Conservation (phyloP, 2,113 vertebrate genomes). For the Percina caprodes region DNA sequence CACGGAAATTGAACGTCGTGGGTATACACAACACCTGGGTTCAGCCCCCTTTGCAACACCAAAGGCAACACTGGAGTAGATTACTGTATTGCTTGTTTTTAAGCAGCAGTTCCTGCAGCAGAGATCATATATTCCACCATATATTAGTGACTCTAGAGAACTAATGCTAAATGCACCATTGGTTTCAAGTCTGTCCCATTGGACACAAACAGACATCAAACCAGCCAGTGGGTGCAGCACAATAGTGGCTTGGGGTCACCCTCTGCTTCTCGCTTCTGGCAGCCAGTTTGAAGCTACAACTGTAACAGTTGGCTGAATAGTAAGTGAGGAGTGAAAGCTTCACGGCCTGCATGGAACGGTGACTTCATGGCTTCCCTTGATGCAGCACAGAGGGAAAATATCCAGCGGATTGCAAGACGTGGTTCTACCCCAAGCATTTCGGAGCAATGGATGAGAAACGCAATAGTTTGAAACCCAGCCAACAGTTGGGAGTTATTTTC, state of each 20-base stretch:
- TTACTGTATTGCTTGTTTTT: background rate
- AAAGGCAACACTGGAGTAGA: background rate
- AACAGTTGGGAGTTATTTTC: background rate
- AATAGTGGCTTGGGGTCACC: background rate
- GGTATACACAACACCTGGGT: too few relatives aligned
- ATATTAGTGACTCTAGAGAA: background rate
- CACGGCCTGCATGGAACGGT: slow-evolving; percentile 6
- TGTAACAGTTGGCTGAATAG: slow-evolving; percentile 27
- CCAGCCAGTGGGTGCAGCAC: background rate
- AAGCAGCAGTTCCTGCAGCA: slow-evolving; percentile 1
- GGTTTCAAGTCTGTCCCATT: background rate
- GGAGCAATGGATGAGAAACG: background rate
- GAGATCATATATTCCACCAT: background rate
- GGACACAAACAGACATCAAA: background rate
- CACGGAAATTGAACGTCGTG: too few relatives aligned
- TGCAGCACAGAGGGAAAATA: slow-evolving; percentile 12
- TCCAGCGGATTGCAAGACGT: slow-evolving; percentile 12
- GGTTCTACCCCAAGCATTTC: slow-evolving; percentile 18
- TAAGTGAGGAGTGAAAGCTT: slow-evolving; percentile 27
- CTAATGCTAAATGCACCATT: background rate
- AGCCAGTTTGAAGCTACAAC: slow-evolving; percentile 13
- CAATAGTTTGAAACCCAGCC: slow-evolving; percentile 5
- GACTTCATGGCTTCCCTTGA: slow-evolving; percentile 37
- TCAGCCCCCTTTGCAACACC: background rate
- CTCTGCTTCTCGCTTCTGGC: slow-evolving; percentile 18